Percentiles rank a stretch among this genome's conserved stretches.
Conservation (phyloP, 2,113 vertebrate genomes). For the Platichthys stellatus region DNA sequence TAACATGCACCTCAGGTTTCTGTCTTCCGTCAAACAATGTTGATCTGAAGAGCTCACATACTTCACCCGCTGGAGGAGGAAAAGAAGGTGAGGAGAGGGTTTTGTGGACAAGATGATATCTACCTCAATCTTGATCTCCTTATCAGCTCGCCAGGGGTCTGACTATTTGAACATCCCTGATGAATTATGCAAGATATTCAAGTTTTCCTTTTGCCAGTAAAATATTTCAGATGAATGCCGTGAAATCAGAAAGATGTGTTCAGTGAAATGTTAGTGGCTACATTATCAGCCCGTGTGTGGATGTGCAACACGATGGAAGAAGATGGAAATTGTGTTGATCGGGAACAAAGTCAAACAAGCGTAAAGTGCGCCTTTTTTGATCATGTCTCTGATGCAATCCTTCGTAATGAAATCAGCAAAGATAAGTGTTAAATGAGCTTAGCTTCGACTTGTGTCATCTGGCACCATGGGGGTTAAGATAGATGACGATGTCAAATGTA, state of each 20-base stretch:
- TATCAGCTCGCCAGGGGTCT: conserved; percentile 54
- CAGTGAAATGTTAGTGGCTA: conserved; percentile 17
- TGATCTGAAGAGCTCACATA: conserved; percentile 54
- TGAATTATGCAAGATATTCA: conserved; percentile 70
- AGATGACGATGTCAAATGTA: neutral
- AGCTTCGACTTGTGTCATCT: conserved; percentile 1
- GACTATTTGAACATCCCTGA: conserved; percentile 56
- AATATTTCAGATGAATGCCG: conserved; percentile 53
- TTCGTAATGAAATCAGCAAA: conserved; percentile 36
- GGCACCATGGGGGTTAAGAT: neutral
- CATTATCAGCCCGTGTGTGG: conserved; percentile 27
- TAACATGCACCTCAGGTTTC: conserved; percentile 39
- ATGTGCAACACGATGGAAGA: conserved; percentile 45
- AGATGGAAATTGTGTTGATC: conserved; percentile 49
- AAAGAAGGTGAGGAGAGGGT: conserved; percentile 23
- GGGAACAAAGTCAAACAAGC: conserved; percentile 39
- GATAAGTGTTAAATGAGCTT: conserved; percentile 19
- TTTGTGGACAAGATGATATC: conserved; percentile 48
- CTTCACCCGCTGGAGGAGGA: conserved; percentile 46
- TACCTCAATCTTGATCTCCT: conserved; percentile 62
- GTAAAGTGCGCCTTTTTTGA: conserved; percentile 29
- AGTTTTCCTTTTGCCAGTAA: conserved; percentile 59
- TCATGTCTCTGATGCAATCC: conserved; percentile 53
- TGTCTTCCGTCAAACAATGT: conserved; percentile 26
- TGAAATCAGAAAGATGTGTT: conserved; percentile 43